Percentiles rank a stretch among this genome's conserved stretches.
These are phyloP conservation scores for Bubo scandiacus DNA, from an alignment of 2,113 vertebrate species.

Conservation along the genomic window DNA sequence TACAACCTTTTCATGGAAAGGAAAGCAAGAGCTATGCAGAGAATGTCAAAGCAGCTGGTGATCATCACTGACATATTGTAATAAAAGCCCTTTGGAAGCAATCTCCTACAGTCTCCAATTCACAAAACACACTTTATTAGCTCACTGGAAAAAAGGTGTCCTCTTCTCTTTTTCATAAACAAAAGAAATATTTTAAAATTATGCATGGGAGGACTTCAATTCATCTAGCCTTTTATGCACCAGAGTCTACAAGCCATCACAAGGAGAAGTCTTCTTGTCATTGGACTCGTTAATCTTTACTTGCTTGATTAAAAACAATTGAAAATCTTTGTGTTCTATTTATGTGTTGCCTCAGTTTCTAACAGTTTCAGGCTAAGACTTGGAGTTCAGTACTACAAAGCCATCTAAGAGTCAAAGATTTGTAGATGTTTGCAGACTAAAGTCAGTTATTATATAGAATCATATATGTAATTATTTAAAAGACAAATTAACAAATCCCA, in stretches of 20 bases:
- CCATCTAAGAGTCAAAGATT: rapidly evolving
- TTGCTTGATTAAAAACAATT: not conserved
- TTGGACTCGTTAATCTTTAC: not conserved
- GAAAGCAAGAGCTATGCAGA: not conserved
- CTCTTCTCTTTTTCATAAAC: not conserved
- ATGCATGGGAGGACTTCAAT: not conserved
- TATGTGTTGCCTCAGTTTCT: not conserved
- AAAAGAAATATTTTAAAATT: not conserved
- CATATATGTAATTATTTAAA: not conserved
- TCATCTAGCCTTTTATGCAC: not conserved
- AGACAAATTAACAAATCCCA: not conserved
- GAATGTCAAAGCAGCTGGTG: not conserved
- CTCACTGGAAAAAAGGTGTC: not conserved
- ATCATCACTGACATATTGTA: not conserved
- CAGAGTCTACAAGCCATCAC: not conserved
- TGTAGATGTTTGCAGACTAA: not conserved
- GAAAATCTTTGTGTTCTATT: rapidly evolving
- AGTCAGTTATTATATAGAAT: not conserved
- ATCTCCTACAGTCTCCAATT: not conserved
- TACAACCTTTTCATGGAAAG: not conserved
- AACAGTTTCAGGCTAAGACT: not conserved
- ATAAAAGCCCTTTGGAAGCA: not conserved
- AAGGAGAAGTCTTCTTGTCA: not conserved
- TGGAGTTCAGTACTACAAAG: not conserved
- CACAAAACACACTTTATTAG: not conserved